Evolutionary conservation across 2,888 invertebrate species (phyloP).

Genomic region (Abrostola tripartita): DNA sequence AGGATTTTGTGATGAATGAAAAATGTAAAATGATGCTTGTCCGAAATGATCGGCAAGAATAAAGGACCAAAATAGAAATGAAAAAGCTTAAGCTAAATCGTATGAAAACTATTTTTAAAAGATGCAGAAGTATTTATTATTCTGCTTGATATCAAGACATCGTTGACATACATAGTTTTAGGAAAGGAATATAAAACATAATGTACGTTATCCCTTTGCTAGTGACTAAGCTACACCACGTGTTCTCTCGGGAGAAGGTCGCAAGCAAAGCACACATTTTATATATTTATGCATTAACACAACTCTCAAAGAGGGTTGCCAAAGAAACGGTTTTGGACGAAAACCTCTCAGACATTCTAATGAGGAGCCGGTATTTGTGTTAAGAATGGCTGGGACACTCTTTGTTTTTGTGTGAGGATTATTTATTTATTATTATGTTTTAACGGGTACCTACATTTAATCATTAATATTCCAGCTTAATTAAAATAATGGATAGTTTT

Average conservation of each 20-base stretch:
- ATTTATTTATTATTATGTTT: constrained; percentile 13
- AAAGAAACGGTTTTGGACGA: constrained; percentile 72
- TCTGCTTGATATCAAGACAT: too few relatives aligned
- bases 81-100: too few relatives aligned
- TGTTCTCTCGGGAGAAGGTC: constrained; percentile 37
- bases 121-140: too few relatives aligned
- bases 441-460: constrained; percentile 3
- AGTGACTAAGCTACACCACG: constrained; percentile 34
- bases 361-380: constrained; percentile 70
- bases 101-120: too few relatives aligned
- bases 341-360: constrained; percentile 80
- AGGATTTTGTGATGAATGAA: constrained; percentile 2
- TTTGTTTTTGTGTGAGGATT: constrained; percentile 31
- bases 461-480: background rate
- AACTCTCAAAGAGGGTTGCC: constrained; percentile 69
- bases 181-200: background rate
- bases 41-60: too few relatives aligned
- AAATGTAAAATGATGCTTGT: background rate
- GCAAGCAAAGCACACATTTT: constrained; percentile 61
- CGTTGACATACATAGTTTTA: background rate
- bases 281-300: constrained; percentile 68
- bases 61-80: background rate
- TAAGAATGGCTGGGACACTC: constrained; percentile 61
- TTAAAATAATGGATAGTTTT: background rate
- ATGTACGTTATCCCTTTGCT: background rate